Base-by-base conservation (phyloP, 2,113 vertebrate genomes). In the Mobula birostris region DNA sequence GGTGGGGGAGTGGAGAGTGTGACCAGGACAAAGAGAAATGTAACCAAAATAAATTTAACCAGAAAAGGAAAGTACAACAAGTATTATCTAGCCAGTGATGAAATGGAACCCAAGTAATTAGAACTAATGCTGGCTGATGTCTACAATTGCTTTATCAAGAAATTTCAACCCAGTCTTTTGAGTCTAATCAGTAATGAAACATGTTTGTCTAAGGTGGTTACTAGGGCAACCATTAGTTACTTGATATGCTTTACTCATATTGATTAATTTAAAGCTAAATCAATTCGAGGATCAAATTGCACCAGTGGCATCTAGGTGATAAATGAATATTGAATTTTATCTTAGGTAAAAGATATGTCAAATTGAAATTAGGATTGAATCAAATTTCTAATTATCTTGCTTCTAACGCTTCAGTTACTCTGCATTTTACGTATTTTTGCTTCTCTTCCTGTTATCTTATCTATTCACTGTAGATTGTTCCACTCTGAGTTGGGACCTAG, bases 121-220 rank as follows among this genome's bases (percentile, higher is more conserved):
- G 61, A 90, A 90, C n/a, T 66, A 90, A 90, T 8, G 19, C 5
- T 90, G 85, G n/a, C 61, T 66, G n/a, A 66, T 68, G 29, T 29
- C 29, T 66, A 66, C 29, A 90, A 90, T 90, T 90, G 61, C 61
- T 66, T 32, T 66, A 90, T 90, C 58, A 19, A n/a, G 56, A 24
- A 56, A 88, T 88, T 61, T 63, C 85, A 88, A 63, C 85, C 63
- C 27, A 63, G 27, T 90, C 58, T 66, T 90, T 90, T n/a, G 61
- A 90, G 61, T n/a, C 61, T 66, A 88, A 66, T 66, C 5, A 15
- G 27, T 90, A n/a, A 90, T 66, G 58, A 88, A 66, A 63, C 61
- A 88, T 32, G 29, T 88, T 88, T 63, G 85, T 66, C 29, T 66
- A 88, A 88, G 27, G 58, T 66, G 32, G 61, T 88, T 68, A 90